A percentile compares a stretch with the other conserved stretches of the same genome.
phyloP scores from a whole-genome alignment of 1,140 invertebrate species.

The Pseudomyrmex gracilis region DNA sequence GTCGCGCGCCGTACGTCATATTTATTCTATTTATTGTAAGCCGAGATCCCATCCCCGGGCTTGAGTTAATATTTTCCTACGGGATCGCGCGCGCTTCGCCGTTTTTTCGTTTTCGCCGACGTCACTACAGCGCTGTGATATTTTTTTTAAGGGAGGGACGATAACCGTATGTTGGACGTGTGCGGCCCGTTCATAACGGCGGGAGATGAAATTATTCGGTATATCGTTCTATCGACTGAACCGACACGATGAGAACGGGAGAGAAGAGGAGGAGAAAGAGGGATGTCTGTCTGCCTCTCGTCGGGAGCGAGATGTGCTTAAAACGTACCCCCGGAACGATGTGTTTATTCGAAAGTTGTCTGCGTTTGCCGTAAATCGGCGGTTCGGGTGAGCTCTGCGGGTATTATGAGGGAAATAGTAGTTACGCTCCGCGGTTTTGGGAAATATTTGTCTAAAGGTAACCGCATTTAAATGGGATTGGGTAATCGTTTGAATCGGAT shows the following conservation, averaged over 20 bases:
- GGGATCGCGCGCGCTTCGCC: conserved; percentile 59
- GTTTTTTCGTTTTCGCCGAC: conserved; percentile 57
- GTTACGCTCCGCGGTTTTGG: conserved; percentile 51
- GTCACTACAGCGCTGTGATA: conserved; percentile 51
- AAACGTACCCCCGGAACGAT: conserved; percentile 19
- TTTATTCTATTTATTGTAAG: conserved; percentile 79
- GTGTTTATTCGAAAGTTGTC: conserved; percentile 29
- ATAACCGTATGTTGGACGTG: conserved; percentile 1
- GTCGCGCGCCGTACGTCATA: conserved; percentile 65
- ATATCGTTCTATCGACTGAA: conserved; percentile 13
- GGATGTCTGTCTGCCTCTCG: not conserved
- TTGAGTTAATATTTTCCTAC: conserved; percentile 77
- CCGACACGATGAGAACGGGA: no score
- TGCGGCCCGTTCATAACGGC: conserved; percentile 23
- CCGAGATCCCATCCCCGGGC: conserved; percentile 66
- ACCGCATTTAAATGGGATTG: conserved; percentile 53
- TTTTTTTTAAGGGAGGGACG: conserved; percentile 21
- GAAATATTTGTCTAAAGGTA: conserved; percentile 57
- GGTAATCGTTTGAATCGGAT: conserved; percentile 40
- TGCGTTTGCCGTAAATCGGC: conserved; percentile 42
- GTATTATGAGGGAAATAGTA: conserved; percentile 51
- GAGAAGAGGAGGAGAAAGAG: not conserved
- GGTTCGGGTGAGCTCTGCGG: not conserved
- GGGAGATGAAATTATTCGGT: conserved; percentile 48
- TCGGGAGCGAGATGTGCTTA: conserved; percentile 13